Evolutionary conservation across 2,113 vertebrate species (phyloP), one percentile per base, ranked within the genome.

Genomic region (Rissa tridactyla): DNA sequence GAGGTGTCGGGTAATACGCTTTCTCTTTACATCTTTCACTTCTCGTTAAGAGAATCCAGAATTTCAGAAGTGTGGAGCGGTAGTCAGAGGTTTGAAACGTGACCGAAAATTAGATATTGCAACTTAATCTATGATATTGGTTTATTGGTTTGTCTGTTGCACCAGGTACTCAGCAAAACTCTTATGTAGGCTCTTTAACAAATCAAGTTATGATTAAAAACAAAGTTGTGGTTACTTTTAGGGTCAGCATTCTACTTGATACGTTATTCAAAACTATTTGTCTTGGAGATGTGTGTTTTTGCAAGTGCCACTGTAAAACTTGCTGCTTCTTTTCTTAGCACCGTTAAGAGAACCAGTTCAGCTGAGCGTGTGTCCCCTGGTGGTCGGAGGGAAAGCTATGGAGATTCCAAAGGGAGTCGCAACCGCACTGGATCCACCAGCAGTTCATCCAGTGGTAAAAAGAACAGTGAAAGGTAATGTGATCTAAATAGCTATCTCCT

Each of bases 321-420:
- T 77, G 4, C 6, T 91, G n/a, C 55, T 62, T 49, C 84, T 95
- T 93, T 82, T 64, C 42, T 62, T 97, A 99, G 99, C 97, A 98
- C 98, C 91, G 98, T 99, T 98, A 99, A 99, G 98, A 98, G 99
- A 98, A 98, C 99, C 96, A 99, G 98, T 98, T 99, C 99, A 55
- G 98, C 99, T 3, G 99, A 99, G 88, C 99, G 99, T 2, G 98
- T 99, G 64, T 99, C 99, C 62, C 98, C 99, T 34, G 98, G 99
- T 1, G 95, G 98, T 17, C 98, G 99, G 55, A 98, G 98, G 93
- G 99, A 99, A 93, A 99, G 98, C 75, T 98, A 97, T 11, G 98
- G 98, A 62, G 99, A 99, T 83, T 96, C 98, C 97, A 99, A 99
- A 98, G 98, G 98, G 76, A 99, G 98, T 97, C 99, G 99, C 57